These are phyloP conservation scores for Galago senegalensis DNA, from an alignment of 2,797 vertebrate genomes.

Conservation along the genomic window DNA sequence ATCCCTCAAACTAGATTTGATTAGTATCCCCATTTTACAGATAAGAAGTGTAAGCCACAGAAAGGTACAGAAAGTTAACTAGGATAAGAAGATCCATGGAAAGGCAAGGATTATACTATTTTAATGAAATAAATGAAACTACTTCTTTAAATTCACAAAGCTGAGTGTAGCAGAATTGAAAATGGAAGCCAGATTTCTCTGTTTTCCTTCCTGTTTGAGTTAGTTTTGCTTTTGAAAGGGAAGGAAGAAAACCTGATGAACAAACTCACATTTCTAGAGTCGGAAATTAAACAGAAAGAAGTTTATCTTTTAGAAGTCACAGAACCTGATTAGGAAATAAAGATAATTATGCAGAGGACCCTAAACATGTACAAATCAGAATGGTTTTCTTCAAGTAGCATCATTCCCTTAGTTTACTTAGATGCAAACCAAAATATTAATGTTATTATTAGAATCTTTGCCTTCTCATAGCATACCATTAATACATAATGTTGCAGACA, in stretches of 20 bases:
- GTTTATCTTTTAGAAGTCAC: not conserved
- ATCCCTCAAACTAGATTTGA: not conserved
- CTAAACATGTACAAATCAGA: not conserved
- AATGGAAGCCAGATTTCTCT: not conserved
- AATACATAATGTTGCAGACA: not conserved
- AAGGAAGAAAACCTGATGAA: accelerated
- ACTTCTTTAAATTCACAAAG: not conserved
- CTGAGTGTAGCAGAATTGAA: slow-evolving; percentile 5
- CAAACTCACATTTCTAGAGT: not conserved
- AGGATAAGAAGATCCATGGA: not conserved
- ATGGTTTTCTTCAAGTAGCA: not conserved
- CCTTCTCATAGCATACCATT: not conserved
- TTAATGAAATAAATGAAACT: not conserved
- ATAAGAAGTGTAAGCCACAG: not conserved
- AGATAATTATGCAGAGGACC: not conserved
- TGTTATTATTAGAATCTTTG: not conserved
- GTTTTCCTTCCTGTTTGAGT: not conserved
- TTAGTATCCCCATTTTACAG: not conserved
- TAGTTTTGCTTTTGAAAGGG: not conserved
- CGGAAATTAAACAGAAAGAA: not conserved
- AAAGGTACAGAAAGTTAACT: not conserved
- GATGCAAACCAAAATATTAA: not conserved
- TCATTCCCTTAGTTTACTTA: not conserved
- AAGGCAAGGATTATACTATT: not conserved
- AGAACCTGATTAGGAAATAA: not conserved